These are phyloP conservation scores for Epinotia brunnichana DNA, from an alignment of 2,888 invertebrate species.

Conservation along the genomic window DNA sequence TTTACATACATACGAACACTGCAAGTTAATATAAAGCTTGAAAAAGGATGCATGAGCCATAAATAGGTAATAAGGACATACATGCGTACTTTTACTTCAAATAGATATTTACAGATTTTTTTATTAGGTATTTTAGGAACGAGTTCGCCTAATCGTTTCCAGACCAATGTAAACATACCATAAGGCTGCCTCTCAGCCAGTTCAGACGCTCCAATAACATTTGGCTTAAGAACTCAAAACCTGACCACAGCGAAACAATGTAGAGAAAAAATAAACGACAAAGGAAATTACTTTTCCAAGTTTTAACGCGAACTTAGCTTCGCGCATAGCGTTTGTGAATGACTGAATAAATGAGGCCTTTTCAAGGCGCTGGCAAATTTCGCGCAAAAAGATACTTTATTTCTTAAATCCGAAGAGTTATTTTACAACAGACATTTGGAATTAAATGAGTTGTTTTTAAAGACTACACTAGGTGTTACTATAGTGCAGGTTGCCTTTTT, in stretches of 20 bases:
- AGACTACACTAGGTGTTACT: neutral
- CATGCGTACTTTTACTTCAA: no score
- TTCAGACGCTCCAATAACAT: slow-evolving; percentile 1
- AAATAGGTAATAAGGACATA: no score
- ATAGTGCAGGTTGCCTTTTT: neutral
- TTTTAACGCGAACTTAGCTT: slow-evolving; percentile 10
- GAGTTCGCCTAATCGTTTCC: no score
- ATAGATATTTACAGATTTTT: no score
- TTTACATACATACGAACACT: no score
- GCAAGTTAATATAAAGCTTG: no score
- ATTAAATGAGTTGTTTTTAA: neutral
- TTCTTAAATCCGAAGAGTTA: neutral
- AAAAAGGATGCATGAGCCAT: no score
- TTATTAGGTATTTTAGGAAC: no score
- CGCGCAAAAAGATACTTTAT: neutral
- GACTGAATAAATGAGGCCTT: slow-evolving; percentile 1
- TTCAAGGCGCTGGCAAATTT: neutral
- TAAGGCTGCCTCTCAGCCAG: neutral
- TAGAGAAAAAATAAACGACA: neutral
- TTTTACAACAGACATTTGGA: neutral
- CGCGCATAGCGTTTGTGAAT: neutral
- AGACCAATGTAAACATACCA: no score
- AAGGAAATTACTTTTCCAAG: slow-evolving; percentile 15
- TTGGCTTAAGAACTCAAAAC: neutral
- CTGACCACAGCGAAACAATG: neutral